Base-by-base conservation (phyloP, 2,113 vertebrate species). In the Rhinichthys klamathensis region DNA sequence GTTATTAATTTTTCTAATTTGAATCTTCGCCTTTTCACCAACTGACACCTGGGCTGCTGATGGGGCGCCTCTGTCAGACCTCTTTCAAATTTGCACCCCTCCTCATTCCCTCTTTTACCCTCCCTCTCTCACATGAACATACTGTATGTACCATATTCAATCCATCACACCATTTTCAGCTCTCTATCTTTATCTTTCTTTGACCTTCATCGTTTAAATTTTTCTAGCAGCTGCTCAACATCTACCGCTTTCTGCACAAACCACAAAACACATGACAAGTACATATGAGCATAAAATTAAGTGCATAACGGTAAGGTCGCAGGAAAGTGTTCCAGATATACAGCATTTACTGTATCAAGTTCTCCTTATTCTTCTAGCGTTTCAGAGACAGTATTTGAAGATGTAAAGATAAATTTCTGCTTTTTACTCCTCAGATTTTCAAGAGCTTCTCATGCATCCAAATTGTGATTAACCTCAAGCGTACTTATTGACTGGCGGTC, bases 1-100 rank as follows among this genome's bases (percentile, higher is more conserved):
- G 83, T 94, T 94, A 95, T 95, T 94, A 93, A 93, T 93, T 93
- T 91, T 90, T 91, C 91, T 92, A 90, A 91, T 92, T 92, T 92
- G 89, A 86, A 89, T 90, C 84, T 88, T 87, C 87, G 90, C 92
- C 88, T 93, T 94, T 91, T 94, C 93, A 95, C 91, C 93, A 92
- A 89, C 87, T 94, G 94, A 93, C 94, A 94, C 92, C 87, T 88
- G 91, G 91, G 84, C 89, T 86, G 89, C 76, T 81, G 85, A 93
- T 91, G 91, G 88, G 91, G 90, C 91, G 88, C 87, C 72, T 89
- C 92, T 92, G 92, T 91, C 92, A 93, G 91, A 90, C 88, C 91
- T 90, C 83, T 79, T 69, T 88, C 84, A 86, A 87, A 92, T 90
- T 88, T 91, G 89, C 89, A 92, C 92, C 87, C 80, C 46, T 83